These are phyloP conservation scores for Synergus japonicus DNA, from an alignment of 2,888 invertebrate species.

Conservation along the genomic window DNA sequence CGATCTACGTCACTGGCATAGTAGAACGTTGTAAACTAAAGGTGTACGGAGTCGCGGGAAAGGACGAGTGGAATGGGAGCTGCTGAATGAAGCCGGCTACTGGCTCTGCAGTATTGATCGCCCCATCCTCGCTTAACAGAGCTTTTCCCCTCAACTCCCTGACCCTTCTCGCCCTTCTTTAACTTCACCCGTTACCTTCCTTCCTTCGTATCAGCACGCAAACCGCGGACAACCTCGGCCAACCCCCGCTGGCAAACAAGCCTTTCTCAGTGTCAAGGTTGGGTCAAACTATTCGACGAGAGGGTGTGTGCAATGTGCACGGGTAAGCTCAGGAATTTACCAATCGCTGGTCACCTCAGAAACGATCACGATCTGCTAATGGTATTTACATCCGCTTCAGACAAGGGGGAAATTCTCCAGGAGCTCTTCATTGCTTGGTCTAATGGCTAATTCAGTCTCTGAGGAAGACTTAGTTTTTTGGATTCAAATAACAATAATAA, in stretches of 20 bases:
- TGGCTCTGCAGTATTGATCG: slow-evolving; percentile 68
- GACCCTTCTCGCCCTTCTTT: slow-evolving; percentile 32
- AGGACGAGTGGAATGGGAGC: slow-evolving; percentile 25
- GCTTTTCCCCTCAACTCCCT: slow-evolving; percentile 44
- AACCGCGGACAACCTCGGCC: slow-evolving; percentile 48
- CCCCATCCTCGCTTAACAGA: slow-evolving; percentile 66
- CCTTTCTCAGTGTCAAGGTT: slow-evolving; percentile 70
- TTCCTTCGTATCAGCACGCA: slow-evolving; percentile 2
- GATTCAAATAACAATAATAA: too few relatives aligned
- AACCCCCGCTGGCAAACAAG: slow-evolving; percentile 56
- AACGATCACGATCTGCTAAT: slow-evolving; percentile 2
- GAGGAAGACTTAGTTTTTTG: background rate
- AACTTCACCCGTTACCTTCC: slow-evolving; percentile 43
- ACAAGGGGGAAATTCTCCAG: background rate
- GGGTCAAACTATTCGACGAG: slow-evolving; percentile 56
- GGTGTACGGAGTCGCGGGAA: background rate
- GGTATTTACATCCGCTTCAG: background rate
- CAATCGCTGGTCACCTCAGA: background rate
- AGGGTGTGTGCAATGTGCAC: slow-evolving; percentile 15
- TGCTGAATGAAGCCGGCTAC: slow-evolving; percentile 47
- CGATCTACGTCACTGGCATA: slow-evolving; percentile 3
- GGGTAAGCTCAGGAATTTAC: slow-evolving; percentile 21
- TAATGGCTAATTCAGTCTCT: background rate
- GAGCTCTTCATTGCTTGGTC: background rate
- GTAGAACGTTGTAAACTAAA: slow-evolving; percentile 7